Conservation (phyloP, 2,113 vertebrate genomes). For the Oncorhynchus clarkii region DNA sequence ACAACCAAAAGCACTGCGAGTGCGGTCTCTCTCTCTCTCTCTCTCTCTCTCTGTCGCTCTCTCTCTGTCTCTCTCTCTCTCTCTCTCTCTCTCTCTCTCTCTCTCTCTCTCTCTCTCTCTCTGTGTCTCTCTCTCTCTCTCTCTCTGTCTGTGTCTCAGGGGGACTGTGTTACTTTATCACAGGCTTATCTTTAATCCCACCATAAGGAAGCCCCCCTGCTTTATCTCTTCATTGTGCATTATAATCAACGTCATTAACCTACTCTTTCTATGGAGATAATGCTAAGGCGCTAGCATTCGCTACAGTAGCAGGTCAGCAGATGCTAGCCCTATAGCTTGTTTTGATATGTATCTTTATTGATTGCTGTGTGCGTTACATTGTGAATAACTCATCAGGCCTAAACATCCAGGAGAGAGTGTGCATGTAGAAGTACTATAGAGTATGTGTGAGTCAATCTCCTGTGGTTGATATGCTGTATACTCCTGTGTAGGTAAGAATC, state of each 20-base stretch:
- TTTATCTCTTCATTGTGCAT: conserved; percentile 37
- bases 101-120: not conserved
- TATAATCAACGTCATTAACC: conserved; percentile 30
- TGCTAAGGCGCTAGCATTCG: not conserved
- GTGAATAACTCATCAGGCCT: not conserved
- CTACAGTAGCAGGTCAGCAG: not conserved
- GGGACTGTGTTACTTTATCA: conserved; percentile 12
- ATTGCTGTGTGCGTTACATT: not conserved
- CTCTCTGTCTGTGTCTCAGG: not conserved
- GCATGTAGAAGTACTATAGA: not conserved
- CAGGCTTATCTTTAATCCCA: conserved; percentile 43
- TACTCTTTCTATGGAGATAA: not conserved
- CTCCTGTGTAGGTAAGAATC: not conserved
- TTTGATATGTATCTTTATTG: not conserved
- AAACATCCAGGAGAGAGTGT: not conserved
- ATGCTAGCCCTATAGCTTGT: not conserved
- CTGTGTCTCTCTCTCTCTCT: not conserved
- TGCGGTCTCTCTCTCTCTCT: not conserved
- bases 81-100: not conserved
- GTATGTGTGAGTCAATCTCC: not conserved
- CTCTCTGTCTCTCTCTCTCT: not conserved
- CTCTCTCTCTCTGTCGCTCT: too few species aligned
- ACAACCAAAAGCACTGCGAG: not conserved
- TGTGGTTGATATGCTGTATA: not conserved
- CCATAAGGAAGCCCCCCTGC: conserved; percentile 24